A percentile compares a stretch with the other conserved stretches of the same genome.
These are phyloP conservation scores for Leptopilina clavipes DNA, from an alignment of 1,140 invertebrate species.

Conservation along the genomic window DNA sequence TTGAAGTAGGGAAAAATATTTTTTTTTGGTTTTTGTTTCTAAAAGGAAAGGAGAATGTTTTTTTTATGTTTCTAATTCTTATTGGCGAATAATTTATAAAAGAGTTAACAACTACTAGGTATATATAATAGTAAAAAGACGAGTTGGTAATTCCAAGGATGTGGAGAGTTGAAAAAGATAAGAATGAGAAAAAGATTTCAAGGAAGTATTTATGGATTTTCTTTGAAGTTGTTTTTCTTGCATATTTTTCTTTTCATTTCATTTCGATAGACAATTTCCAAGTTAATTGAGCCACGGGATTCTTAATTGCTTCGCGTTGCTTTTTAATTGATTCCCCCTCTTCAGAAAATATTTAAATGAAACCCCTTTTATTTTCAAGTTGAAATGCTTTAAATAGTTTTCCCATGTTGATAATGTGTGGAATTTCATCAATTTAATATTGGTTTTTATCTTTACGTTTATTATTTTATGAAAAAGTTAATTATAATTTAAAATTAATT, in stretches of 20 bases:
- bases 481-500: no score
- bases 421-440: no score
- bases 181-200: neutral
- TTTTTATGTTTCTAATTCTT: neutral
- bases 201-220: neutral
- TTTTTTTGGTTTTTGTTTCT: no score
- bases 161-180: neutral
- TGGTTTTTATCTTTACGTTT: no score
- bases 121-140: neutral
- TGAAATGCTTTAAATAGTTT: neutral
- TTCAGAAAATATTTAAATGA: neutral
- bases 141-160: constrained; percentile 26
- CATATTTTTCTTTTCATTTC: neutral
- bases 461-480: no score
- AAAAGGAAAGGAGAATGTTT: no score
- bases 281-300: neutral
- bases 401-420: no score
- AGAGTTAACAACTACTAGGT: constrained; percentile 13
- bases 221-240: neutral
- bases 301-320: neutral
- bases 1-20: no score
- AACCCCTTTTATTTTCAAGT: neutral
- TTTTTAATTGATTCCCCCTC: neutral
- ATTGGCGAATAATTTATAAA: constrained; percentile 14
- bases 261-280: constrained; percentile 10